These are phyloP conservation scores for Budorcas taxicolor DNA, from an alignment of 2,113 vertebrate genomes.

Conservation along the genomic window DNA sequence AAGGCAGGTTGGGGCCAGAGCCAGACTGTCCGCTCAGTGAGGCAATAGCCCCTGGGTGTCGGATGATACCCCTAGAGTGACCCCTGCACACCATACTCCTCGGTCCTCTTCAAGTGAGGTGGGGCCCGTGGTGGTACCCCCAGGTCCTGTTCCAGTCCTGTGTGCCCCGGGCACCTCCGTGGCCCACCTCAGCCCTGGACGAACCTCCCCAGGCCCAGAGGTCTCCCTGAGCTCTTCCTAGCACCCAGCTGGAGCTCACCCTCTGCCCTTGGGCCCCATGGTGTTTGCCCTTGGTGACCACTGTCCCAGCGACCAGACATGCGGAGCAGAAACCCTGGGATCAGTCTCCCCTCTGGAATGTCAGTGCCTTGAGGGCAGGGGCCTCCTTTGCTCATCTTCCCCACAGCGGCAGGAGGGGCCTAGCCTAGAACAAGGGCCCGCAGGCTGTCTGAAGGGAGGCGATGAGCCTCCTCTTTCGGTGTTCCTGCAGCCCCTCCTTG, in stretches of 20 bases:
- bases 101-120: neutral
- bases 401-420: neutral
- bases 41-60: too few species aligned
- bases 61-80: neutral
- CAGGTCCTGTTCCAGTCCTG: neutral
- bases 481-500: neutral
- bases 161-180: neutral
- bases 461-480: accelerated
- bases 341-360: neutral
- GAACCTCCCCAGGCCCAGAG: neutral
- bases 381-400: neutral
- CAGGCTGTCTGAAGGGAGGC: neutral
- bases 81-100: neutral
- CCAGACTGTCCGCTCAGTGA: neutral
- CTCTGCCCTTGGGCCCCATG: neutral
- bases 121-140: accelerated
- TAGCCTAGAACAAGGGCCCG: neutral
- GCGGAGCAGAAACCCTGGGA: neutral
- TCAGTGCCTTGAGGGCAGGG: neutral
- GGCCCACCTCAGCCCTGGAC: neutral
- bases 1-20: neutral
- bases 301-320: neutral
- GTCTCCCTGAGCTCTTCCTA: neutral
- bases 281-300: neutral
- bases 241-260: neutral